Percentiles rank a stretch among this genome's conserved stretches.
Evolutionary conservation across 1,140 invertebrate genomes (phyloP).

Genomic region (Lucilia cuprina): DNA sequence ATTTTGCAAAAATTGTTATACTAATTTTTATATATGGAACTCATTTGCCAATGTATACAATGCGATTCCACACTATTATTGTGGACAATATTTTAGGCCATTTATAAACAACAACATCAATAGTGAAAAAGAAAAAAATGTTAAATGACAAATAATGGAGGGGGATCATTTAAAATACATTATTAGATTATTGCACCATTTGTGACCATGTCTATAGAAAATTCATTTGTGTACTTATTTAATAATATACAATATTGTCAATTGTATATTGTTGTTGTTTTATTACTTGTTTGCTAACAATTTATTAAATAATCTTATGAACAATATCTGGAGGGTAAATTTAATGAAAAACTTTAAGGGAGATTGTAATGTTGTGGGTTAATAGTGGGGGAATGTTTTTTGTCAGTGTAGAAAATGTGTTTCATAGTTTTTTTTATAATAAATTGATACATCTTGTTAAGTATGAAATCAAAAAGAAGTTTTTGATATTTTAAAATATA

Average conservation of each 20-base stretch:
- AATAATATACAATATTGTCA: not conserved
- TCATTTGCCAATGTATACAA: not conserved
- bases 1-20: not conserved
- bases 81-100: not conserved
- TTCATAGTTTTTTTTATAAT: no score
- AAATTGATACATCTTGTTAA: no score
- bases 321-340: no score
- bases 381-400: no score
- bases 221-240: not conserved
- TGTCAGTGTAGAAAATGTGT: no score
- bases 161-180: not conserved
- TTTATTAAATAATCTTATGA: no score
- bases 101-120: not conserved
- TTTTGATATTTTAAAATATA: no score
- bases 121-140: not conserved
- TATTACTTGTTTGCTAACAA: no score
- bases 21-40: not conserved
- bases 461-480: no score
- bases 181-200: slow-evolving; percentile 11
- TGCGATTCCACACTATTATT: not conserved
- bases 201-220: not conserved
- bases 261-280: no score
- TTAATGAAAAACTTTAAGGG: no score
- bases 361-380: no score
- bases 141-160: not conserved